Base-by-base conservation (phyloP, 2,113 vertebrate species). In the Corythoichthys haematopterus region DNA sequence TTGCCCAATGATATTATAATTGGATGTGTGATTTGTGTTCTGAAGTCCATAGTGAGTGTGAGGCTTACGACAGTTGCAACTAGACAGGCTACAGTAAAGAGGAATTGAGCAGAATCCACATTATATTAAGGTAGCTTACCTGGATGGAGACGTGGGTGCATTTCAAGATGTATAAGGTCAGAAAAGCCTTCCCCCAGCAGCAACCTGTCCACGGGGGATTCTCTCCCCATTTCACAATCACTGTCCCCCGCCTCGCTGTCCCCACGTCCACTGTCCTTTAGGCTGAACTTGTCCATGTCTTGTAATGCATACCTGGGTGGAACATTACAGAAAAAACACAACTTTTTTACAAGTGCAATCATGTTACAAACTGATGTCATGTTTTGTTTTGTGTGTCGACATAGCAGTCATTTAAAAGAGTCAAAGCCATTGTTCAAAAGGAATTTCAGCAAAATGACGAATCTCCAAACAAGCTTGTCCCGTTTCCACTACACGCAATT, bases 231-330 rank as follows among this genome's bases (percentile, higher is more conserved):
- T 84, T 99, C 97, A 88, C 97, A 98, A 80, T 99, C 97, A 81
- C 97, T 99, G 93, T 99, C 97, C 84, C 97, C 97, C 63, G 97
- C 97, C 91, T 98, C 97, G 80, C 97, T 99, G 84, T 99, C 97
- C 74, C 97, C 97, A 67, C 97, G 94, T 69, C 97, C 97, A 88
- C 97, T 98, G 93, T 99, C 97, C 88, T 98, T 99, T 87, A 99
- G 88, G 91, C 97, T 99, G 91, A 99, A 99, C 90, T 98, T 99
- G 90, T 99, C 97, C 97, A 98, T 98, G 81, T 99, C 96, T 91
- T 98, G 96, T 56, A 99, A 93, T 74, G 95, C 96, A 84, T 98
- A 99, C 79, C 96, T 99, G 76, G 14, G 55, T 36, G 71, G 55
- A 51, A 16, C 45, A 61, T 57, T 20, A 2, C 52, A 43, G 20